A percentile compares a stretch with the other conserved stretches of the same genome.
These are phyloP conservation scores for Vulpes vulpes DNA, from an alignment of 2,113 vertebrate species.

Conservation along the genomic window DNA sequence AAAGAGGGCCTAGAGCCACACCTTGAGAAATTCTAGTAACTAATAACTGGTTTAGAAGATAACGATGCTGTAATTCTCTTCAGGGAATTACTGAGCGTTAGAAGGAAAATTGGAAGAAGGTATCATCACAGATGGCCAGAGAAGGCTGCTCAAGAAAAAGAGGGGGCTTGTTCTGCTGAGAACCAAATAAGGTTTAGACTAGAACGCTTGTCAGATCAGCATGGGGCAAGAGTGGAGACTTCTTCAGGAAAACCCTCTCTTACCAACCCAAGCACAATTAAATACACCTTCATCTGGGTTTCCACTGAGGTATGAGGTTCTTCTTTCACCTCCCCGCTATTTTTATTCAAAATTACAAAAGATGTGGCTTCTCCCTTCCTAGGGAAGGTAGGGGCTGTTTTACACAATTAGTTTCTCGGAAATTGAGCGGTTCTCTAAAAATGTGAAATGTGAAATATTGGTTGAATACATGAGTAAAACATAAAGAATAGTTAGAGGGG, in stretches of 20 bases:
- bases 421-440: background rate
- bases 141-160: background rate
- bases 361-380: background rate
- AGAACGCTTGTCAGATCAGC: background rate
- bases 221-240: background rate
- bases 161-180: background rate
- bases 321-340: background rate
- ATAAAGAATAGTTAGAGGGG: background rate
- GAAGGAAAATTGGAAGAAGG: background rate
- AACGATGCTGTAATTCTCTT: background rate
- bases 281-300: background rate
- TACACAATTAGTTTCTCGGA: background rate
- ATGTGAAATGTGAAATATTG: background rate
- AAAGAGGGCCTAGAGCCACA: background rate
- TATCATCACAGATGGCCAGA: background rate
- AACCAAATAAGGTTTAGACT: background rate
- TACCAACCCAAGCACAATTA: background rate
- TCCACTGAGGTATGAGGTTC: background rate
- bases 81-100: background rate
- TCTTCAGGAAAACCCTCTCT: background rate
- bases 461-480: background rate
- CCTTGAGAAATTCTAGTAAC: slow-evolving; percentile 7
- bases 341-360: background rate
- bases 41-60: background rate
- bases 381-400: background rate